A percentile compares a stretch with the other conserved stretches of the same genome.
Conservation (phyloP, 2,113 vertebrate species). For the Haemorhous mexicanus region DNA sequence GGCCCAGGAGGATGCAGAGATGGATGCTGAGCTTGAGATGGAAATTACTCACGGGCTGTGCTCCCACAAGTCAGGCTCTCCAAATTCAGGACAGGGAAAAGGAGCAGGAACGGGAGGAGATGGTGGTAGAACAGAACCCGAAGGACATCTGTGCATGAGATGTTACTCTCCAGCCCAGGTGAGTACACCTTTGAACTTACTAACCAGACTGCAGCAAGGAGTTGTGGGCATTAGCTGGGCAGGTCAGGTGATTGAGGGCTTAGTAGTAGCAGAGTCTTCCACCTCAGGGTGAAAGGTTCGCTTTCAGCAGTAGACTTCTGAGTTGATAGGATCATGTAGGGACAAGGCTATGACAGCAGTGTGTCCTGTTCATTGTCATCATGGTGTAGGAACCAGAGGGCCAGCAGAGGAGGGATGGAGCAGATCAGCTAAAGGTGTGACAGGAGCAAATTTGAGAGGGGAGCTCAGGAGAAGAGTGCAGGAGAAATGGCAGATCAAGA, state of each 20-base stretch:
- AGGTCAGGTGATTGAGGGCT: not conserved
- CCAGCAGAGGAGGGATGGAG: not conserved
- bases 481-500: not conserved
- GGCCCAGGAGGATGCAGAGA: constrained; percentile 97
- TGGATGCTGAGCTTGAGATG: constrained; percentile 96
- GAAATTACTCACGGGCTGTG: constrained; percentile 88
- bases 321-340: not conserved
- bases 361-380: not conserved
- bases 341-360: not conserved
- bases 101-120: constrained; percentile 37
- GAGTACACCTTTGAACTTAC: constrained; percentile 30
- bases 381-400: not conserved
- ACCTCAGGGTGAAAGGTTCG: not conserved
- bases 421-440: not conserved
- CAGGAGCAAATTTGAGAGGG: constrained; percentile 12
- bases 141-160: constrained; percentile 72
- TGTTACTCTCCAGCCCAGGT: constrained; percentile 94
- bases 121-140: constrained; percentile 44
- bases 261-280: not conserved
- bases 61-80: constrained; percentile 68
- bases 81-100: constrained; percentile 59
- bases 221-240: not conserved
- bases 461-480: constrained; percentile 6
- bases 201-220: constrained; percentile 10
- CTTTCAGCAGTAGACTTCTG: not conserved